Evolutionary conservation across 2,888 invertebrate species (phyloP).

Genomic region (Leucozona laternaria): DNA sequence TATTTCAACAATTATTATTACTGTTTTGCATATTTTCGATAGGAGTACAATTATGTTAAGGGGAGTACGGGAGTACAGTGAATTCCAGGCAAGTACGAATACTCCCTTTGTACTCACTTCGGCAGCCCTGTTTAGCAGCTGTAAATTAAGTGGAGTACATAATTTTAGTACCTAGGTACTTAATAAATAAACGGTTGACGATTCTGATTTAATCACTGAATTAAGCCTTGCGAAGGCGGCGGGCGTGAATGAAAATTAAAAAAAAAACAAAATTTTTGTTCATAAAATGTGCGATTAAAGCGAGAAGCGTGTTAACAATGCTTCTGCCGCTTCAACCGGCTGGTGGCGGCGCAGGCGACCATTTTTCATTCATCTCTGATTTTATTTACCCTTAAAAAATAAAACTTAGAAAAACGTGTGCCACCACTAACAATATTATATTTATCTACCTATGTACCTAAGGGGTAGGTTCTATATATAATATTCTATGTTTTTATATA

Average conservation of each 20-base stretch:
- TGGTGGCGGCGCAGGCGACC: slow-evolving; percentile 34
- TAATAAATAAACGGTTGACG: slow-evolving; percentile 37
- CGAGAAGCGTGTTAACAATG: slow-evolving; percentile 22
- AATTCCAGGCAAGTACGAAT: too few species aligned
- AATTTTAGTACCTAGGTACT: neutral
- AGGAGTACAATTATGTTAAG: too few species aligned
- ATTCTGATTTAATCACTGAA: slow-evolving; percentile 38
- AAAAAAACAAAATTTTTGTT: neutral
- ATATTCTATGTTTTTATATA: neutral
- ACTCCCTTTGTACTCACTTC: too few species aligned
- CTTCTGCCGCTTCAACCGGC: slow-evolving; percentile 6
- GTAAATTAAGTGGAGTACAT: slow-evolving; percentile 2
- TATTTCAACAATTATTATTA: too few species aligned
- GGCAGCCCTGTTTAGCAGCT: too few species aligned
- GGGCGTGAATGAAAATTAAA: neutral
- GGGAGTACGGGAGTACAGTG: too few species aligned
- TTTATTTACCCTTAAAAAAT: slow-evolving; percentile 49
- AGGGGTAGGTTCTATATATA: slow-evolving; percentile 47
- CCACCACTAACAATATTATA: slow-evolving; percentile 9
- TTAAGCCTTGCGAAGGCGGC: neutral
- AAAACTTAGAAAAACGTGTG: slow-evolving; percentile 34
- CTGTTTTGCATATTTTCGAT: too few species aligned
- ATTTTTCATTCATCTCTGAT: slow-evolving; percentile 38
- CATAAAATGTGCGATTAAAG: slow-evolving; percentile 35
- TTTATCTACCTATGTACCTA: too few species aligned